Conservation (phyloP, 2,888 invertebrate species). For the Tenodera sinensis region DNA sequence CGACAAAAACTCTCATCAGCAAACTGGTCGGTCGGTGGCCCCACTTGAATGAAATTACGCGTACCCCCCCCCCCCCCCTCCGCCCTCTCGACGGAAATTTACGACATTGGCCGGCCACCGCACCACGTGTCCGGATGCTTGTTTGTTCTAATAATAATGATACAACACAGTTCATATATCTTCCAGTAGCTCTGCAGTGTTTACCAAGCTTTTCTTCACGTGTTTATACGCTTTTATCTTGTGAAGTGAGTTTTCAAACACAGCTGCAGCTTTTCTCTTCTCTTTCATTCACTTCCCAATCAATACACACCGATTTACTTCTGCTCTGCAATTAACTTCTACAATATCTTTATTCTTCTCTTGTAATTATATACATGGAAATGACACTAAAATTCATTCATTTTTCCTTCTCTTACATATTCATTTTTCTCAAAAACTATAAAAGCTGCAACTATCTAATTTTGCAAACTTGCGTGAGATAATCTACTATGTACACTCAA, state of each 20-base stretch:
- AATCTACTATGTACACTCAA: too few species aligned
- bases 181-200: background rate
- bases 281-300: too few species aligned
- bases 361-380: too few species aligned
- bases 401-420: too few species aligned
- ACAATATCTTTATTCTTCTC: too few species aligned
- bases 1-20: background rate
- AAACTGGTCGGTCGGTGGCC: background rate
- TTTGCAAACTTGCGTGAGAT: too few species aligned
- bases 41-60: background rate
- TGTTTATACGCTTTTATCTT: background rate
- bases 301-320: too few species aligned
- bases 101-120: background rate
- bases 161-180: background rate
- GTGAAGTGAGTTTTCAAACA: background rate
- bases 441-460: too few species aligned
- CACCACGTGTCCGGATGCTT: background rate
- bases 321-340: too few species aligned
- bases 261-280: background rate
- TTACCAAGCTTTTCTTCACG: background rate
- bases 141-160: background rate
- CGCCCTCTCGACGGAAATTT: background rate
- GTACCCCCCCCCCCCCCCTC: background rate
- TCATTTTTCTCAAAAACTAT: too few species aligned
- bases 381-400: too few species aligned